Conservation (phyloP, 1,140 invertebrate species). For the Danaus plexippus region DNA sequence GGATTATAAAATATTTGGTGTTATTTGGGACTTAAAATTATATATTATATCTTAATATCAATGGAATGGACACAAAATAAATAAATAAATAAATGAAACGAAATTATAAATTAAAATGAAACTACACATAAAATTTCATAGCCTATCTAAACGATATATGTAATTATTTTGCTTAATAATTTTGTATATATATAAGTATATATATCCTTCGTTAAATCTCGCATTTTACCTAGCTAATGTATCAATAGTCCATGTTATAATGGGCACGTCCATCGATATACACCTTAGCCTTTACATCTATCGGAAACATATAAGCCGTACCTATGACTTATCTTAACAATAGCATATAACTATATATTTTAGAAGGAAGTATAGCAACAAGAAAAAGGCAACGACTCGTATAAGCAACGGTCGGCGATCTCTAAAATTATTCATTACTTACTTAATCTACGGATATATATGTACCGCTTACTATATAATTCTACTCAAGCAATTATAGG, state of each 20-base stretch:
- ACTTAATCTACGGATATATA: conserved; percentile 47
- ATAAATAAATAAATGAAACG: conserved; percentile 29
- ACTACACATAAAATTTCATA: conserved; percentile 52
- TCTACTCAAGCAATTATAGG: conserved; percentile 53
- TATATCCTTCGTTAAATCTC: conserved; percentile 52
- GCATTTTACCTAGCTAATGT: conserved; percentile 56
- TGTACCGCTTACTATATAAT: conserved; percentile 32
- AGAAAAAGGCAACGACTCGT: conserved; percentile 51
- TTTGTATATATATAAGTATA: conserved; percentile 45
- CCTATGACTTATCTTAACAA: conserved; percentile 26
- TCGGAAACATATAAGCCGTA: conserved; percentile 36
- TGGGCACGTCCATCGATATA: conserved; percentile 13
- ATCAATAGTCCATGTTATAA: conserved; percentile 35
- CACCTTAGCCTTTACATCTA: conserved; percentile 28
- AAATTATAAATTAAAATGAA: conserved; percentile 16
- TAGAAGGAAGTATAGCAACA: conserved; percentile 53
- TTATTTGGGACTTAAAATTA: conserved; percentile 61
- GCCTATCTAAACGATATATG: conserved; percentile 59
- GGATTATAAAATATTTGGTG: conserved; percentile 63
- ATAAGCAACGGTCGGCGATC: conserved; percentile 35
- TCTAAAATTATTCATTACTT: conserved; percentile 21
- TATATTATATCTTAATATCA: conserved; percentile 41
- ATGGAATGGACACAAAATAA: conserved; percentile 40
- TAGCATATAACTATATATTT: conserved; percentile 35
- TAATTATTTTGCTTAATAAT: conserved; percentile 45